phyloP scores from a whole-genome alignment of 2,888 invertebrate genomes.

The Mythimna impura region DNA sequence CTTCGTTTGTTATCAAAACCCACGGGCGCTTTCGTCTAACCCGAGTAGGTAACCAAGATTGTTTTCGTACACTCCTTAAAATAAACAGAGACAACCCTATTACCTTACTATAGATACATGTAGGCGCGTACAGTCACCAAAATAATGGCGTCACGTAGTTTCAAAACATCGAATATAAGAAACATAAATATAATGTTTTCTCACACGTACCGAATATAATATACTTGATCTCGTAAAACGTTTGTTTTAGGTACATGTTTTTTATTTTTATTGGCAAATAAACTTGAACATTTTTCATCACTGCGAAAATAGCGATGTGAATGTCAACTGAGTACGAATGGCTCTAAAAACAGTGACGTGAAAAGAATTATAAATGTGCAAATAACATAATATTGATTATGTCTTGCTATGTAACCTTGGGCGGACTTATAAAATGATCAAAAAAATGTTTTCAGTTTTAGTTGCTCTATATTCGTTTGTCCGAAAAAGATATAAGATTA shows the following conservation, averaged over 20 bases:
- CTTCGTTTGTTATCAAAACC: constrained; percentile 30
- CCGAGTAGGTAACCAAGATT: constrained; percentile 16
- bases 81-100: constrained; percentile 33
- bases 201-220: constrained; percentile 41
- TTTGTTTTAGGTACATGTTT: constrained; percentile 18
- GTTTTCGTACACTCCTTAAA: constrained; percentile 27
- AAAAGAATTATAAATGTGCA: constrained; percentile 2
- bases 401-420: neutral
- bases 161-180: constrained; percentile 51
- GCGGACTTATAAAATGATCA: neutral
- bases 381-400: constrained; percentile 14
- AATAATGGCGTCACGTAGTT: constrained; percentile 51
- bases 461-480: constrained; percentile 13
- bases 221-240: constrained; percentile 41
- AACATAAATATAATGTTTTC: constrained; percentile 51
- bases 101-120: constrained; percentile 8
- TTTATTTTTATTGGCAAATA: constrained; percentile 53
- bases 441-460: neutral
- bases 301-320: constrained; percentile 30
- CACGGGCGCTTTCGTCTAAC: constrained; percentile 19
- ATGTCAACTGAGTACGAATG: constrained; percentile 29
- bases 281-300: constrained; percentile 49
- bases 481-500: neutral
- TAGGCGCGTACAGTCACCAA: constrained; percentile 33
- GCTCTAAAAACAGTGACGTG: constrained; percentile 10